These are phyloP conservation scores for Larimichthys polyactis DNA, from an alignment of 2,113 vertebrate genomes.

Conservation along the genomic window DNA sequence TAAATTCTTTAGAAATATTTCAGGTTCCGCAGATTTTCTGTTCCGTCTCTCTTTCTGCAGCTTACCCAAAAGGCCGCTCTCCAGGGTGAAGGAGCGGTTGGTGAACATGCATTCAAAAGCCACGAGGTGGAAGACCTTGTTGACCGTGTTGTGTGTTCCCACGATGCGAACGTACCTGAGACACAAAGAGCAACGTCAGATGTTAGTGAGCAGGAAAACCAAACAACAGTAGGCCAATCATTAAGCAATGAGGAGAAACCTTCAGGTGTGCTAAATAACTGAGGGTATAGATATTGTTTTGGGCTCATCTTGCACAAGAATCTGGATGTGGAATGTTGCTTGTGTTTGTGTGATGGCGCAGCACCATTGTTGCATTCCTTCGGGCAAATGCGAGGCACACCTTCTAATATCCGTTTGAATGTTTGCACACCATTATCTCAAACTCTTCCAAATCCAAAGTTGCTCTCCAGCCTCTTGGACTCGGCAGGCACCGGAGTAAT, in stretches of 20 bases:
- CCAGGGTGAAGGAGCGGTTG: constrained; percentile 90
- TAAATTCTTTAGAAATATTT: not conserved
- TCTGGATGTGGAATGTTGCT: not conserved
- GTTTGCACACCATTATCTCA: not conserved
- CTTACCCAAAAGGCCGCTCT: constrained; percentile 95
- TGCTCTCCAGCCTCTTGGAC: not conserved
- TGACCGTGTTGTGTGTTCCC: constrained; percentile 98
- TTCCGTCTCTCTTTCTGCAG: not conserved
- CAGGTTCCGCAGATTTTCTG: not conserved
- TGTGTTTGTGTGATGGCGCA: not conserved
- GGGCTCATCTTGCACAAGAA: not conserved
- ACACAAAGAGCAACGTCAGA: not conserved
- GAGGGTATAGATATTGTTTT: not conserved
- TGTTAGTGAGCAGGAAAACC: not conserved
- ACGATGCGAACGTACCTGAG: constrained; percentile 96
- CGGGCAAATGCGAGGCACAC: not conserved
- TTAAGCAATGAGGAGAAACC: not conserved
- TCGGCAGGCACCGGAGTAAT: not conserved
- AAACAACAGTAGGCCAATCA: not conserved
- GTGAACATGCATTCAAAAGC: constrained; percentile 99
- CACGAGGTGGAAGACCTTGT: constrained; percentile 99
- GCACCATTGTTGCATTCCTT: not conserved
- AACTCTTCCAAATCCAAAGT: not conserved
- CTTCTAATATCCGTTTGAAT: not conserved
- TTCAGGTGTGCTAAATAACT: not conserved